Percentiles rank a stretch among this genome's conserved stretches.
These are phyloP conservation scores for Campylomormyrus numenius DNA, from an alignment of 2,113 vertebrate genomes.

Conservation along the genomic window DNA sequence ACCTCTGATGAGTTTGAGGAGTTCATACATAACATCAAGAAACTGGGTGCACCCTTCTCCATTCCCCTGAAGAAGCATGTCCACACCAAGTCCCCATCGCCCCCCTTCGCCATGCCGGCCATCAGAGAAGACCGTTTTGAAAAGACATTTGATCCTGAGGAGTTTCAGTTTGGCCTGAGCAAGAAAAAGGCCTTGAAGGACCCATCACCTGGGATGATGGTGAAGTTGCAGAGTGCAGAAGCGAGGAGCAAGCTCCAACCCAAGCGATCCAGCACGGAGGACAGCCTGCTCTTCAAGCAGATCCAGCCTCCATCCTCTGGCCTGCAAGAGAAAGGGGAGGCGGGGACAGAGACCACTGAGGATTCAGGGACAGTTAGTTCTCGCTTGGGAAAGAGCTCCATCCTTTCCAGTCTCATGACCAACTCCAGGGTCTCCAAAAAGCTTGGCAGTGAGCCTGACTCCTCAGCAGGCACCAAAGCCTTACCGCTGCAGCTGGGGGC, in stretches of 20 bases:
- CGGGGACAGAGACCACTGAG: conserved; percentile 10
- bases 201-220: conserved; percentile 62
- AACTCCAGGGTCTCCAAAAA: conserved; percentile 51
- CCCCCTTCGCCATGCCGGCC: conserved; percentile 76
- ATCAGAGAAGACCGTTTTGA: conserved; percentile 85
- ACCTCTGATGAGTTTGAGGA: conserved; percentile 71
- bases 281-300: conserved; percentile 66
- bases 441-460: conserved; percentile 51
- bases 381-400: conserved; percentile 76
- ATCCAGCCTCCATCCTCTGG: conserved; percentile 41
- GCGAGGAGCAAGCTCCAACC: conserved; percentile 53
- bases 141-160: conserved; percentile 74
- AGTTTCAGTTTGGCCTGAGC: conserved; percentile 79
- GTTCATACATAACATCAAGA: conserved; percentile 82
- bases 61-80: conserved; percentile 76
- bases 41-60: conserved; percentile 70
- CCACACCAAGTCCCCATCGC: conserved; percentile 62
- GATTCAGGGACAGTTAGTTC: conserved; percentile 55
- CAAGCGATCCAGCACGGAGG: conserved; percentile 63
- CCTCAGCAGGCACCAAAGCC: conserved; percentile 32
- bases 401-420: conserved; percentile 75
- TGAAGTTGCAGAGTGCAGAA: conserved; percentile 71
- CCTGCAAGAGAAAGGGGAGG: conserved; percentile 33
- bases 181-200: conserved; percentile 57
- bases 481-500: conserved; percentile 35